phyloP scores from a whole-genome alignment of 2,888 invertebrate genomes.

The Caenorhabditis sp. region DNA sequence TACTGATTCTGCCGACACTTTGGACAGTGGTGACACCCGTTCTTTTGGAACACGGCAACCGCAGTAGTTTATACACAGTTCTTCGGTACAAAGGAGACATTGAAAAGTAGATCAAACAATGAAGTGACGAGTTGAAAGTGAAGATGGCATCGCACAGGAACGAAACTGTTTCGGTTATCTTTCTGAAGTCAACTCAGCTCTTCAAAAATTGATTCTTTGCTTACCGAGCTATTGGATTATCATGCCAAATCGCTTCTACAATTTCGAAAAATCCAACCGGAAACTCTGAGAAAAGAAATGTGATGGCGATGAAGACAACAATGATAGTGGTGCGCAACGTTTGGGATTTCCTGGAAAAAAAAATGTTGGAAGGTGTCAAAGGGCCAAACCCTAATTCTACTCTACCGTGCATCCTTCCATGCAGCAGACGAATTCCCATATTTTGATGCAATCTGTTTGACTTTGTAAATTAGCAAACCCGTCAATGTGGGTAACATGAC shows the following conservation, averaged over 20 bases:
- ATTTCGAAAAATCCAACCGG: slow-evolving; percentile 21
- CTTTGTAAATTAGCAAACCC: not conserved
- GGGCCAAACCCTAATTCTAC: not conserved
- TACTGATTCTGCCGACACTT: no score
- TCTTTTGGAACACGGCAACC: not conserved
- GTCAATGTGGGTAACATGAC: slow-evolving; percentile 20
- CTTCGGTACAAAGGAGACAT: slow-evolving; percentile 32
- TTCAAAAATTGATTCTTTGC: not conserved
- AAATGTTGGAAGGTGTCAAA: no score
- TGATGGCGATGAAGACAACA: slow-evolving; percentile 20
- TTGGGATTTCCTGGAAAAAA: not conserved
- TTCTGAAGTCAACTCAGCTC: not conserved
- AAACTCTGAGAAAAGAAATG: slow-evolving; percentile 35
- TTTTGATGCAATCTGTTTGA: no score
- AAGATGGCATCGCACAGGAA: slow-evolving; percentile 26
- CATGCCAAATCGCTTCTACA: slow-evolving; percentile 12
- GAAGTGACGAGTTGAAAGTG: slow-evolving; percentile 23
- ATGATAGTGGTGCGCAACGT: slow-evolving; percentile 11
- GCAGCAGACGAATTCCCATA: no score
- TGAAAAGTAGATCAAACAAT: slow-evolving; percentile 37
- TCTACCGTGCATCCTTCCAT: no score
- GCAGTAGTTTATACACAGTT: not conserved
- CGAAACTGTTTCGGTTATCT: slow-evolving; percentile 5
- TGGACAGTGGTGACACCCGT: no score
- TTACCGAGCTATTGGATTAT: no score